Base-by-base conservation (phyloP, 1,140 invertebrate species). In the Bathynomus jamesi region DNA sequence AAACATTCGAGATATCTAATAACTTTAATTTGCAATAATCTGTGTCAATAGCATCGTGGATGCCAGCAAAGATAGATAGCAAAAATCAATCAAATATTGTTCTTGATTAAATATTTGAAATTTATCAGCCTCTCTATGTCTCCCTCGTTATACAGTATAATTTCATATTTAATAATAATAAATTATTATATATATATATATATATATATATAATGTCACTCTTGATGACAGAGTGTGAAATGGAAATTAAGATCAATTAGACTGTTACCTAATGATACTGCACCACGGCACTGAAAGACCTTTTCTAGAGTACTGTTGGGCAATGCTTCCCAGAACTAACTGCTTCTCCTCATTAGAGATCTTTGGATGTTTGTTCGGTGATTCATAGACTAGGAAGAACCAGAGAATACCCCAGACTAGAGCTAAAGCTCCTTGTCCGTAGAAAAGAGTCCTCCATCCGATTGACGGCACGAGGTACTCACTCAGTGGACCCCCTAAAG, bases 381-480 rank as follows among this genome's bases (percentile, higher is more conserved):
- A 89, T 79, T 97, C 93, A 80, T 88, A 94, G 7, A 94, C 87
- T 11, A 96, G 83, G 0, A 90, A 81, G 81, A 93, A 90, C 95
- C 95, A 97, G 0, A 88, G 79, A 4, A 91, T 78, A 29, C 91
- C 91, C 94, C 94, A 96, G 60, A 91, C 74, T 40, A 93, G 78
- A 3, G 91, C 90, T 66, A 93, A 83, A 21, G 83, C 84, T 75
- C 92, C 92, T 32, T 90, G 93, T 67, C 91, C 85, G 80, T 93
- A 94, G 84, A 93, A 94, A 13, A 92, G 90, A 8, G 88, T 90
- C 70, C 90, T 87, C 92, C 91, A 94, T 2, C 91, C 91, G 46
- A 76, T 71, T 17, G 71, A 67, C 0, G 32, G 61, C 40, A 76
- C 71, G 17, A 73, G 28, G 69, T 71, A 76, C 65, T 73, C 75